Evolutionary conservation across 2,113 vertebrate genomes (phyloP).

Genomic region (Ictalurus punctatus): DNA sequence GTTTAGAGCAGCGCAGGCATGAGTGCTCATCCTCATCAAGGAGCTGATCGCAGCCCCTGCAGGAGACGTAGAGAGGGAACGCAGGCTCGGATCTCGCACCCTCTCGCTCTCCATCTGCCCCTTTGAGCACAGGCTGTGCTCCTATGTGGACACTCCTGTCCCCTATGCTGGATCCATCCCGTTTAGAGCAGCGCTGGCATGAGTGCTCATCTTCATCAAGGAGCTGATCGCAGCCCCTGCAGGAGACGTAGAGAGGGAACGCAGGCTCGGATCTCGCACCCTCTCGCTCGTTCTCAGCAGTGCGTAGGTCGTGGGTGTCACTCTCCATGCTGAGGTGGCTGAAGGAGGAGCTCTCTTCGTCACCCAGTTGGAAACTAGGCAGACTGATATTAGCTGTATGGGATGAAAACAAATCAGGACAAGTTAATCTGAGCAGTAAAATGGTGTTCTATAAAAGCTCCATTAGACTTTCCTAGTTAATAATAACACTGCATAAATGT

Average conservation of each 20-base stretch:
- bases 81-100: conserved; percentile 64
- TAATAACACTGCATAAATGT: background rate
- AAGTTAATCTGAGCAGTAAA: conserved; percentile 22
- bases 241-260: conserved; percentile 77
- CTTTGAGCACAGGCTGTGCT: conserved; percentile 51
- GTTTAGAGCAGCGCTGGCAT: conserved; percentile 77
- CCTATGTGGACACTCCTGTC: conserved; percentile 53
- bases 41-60: conserved; percentile 84
- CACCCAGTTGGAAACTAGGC: conserved; percentile 83
- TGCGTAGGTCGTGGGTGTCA: conserved; percentile 79
- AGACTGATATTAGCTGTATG: conserved; percentile 85
- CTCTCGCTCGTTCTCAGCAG: conserved; percentile 69
- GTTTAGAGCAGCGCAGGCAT: conserved; percentile 77
- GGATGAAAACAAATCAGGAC: conserved; percentile 49
- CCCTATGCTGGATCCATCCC: conserved; percentile 59
- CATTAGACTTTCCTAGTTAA: background rate
- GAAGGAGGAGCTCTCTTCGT: conserved; percentile 85
- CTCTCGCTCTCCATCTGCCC: conserved; percentile 55
- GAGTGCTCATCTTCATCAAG: conserved; percentile 72
- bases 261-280: conserved; percentile 64
- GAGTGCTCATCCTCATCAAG: conserved; percentile 72
- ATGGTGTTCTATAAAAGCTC: background rate
- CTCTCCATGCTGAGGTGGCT: conserved; percentile 85
- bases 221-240: conserved; percentile 84
- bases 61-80: conserved; percentile 77